phyloP scores from a whole-genome alignment of 2,113 vertebrate species.

The Sapajus apella region DNA sequence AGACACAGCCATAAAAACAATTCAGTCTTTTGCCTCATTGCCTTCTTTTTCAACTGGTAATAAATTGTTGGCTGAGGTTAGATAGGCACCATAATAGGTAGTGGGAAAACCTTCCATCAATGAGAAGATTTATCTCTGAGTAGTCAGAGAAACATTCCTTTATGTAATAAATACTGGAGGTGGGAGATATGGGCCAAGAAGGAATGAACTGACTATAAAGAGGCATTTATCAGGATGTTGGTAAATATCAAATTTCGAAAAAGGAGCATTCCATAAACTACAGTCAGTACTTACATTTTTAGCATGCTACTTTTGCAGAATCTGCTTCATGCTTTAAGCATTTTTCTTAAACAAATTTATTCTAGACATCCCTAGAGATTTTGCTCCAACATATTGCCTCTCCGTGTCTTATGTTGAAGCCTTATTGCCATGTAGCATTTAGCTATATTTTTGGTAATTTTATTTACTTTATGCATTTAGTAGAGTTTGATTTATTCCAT shows the following conservation, averaged over 20 bases:
- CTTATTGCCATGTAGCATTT: neutral
- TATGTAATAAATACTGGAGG: slow-evolving; percentile 72
- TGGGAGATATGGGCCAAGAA: slow-evolving; percentile 70
- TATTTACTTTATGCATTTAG: slow-evolving; percentile 37
- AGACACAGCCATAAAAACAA: slow-evolving; percentile 77
- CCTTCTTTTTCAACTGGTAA: slow-evolving; percentile 79
- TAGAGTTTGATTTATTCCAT: slow-evolving; percentile 11
- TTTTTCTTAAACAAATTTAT: slow-evolving; percentile 44
- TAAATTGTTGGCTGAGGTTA: slow-evolving; percentile 79
- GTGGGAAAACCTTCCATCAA: slow-evolving; percentile 77
- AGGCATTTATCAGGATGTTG: slow-evolving; percentile 68
- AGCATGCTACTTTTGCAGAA: slow-evolving; percentile 31
- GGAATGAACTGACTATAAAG: slow-evolving; percentile 65
- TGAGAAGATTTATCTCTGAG: slow-evolving; percentile 78
- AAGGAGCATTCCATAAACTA: slow-evolving; percentile 50
- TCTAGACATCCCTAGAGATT: neutral
- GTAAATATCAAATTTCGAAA: slow-evolving; percentile 65
- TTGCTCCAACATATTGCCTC: neutral
- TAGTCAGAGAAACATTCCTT: slow-evolving; percentile 69
- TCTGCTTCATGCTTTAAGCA: slow-evolving; percentile 45
- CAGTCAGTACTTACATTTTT: slow-evolving; percentile 42
- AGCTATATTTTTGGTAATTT: neutral
- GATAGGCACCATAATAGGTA: slow-evolving; percentile 77
- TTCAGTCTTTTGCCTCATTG: slow-evolving; percentile 79
- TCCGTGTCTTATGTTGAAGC: neutral